phyloP scores from a whole-genome alignment of 2,113 vertebrate genomes.

The Thinocorus orbignyianus region DNA sequence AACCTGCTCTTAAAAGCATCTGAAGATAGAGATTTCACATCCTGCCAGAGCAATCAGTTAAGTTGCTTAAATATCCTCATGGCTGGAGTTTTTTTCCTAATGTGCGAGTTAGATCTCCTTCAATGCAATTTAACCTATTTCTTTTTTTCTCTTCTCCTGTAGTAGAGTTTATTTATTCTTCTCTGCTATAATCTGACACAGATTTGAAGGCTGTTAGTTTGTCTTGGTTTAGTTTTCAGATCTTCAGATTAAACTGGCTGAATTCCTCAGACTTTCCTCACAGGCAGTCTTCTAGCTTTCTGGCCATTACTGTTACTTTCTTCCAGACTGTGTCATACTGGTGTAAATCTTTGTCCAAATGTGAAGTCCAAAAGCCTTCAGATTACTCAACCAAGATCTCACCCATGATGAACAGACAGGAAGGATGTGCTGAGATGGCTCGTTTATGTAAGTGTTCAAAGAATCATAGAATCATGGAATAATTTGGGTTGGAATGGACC shows the following conservation, averaged over 20 bases:
- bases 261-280: neutral
- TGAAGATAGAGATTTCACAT: neutral
- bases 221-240: neutral
- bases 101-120: neutral
- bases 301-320: neutral
- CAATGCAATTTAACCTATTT: neutral
- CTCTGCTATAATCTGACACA: neutral
- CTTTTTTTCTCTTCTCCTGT: neutral
- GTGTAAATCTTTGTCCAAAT: neutral
- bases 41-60: neutral
- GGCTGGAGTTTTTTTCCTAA: neutral
- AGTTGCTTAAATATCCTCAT: neutral
- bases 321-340: neutral
- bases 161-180: neutral
- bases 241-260: neutral
- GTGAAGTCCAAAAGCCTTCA: neutral
- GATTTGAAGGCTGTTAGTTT: neutral
- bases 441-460: neutral
- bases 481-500: neutral
- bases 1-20: conserved; percentile 12
- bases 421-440: neutral
- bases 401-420: neutral
- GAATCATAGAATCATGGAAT: neutral
- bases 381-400: neutral
- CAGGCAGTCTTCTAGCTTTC: neutral